Percentiles rank a stretch among this genome's conserved stretches.
phyloP scores from a whole-genome alignment of 2,113 vertebrate species.

The Tretioscincus oriximinensis region DNA sequence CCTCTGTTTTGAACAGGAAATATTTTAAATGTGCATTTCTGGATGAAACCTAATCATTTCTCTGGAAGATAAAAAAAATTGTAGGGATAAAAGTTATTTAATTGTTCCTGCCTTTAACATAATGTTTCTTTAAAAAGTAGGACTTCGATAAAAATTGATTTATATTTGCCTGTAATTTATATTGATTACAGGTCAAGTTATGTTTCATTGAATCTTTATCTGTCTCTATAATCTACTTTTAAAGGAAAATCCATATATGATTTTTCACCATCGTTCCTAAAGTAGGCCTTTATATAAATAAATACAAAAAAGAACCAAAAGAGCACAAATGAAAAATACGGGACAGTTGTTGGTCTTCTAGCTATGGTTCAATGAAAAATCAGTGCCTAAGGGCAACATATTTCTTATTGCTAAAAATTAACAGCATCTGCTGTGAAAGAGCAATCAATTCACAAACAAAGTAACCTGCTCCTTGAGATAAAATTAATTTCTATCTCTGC shows the following conservation, averaged over 20 bases:
- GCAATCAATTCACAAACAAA: background rate
- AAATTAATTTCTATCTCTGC: background rate
- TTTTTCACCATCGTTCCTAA: background rate
- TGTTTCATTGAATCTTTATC: too few species aligned
- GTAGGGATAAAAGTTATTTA: too few species aligned
- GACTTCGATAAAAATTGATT: too few species aligned
- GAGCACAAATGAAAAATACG: background rate
- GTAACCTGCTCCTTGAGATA: background rate
- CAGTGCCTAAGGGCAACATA: background rate
- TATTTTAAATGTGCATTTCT: too few species aligned
- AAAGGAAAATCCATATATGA: background rate
- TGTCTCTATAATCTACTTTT: background rate
- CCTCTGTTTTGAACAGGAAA: too few species aligned
- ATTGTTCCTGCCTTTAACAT: too few species aligned
- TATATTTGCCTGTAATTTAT: too few species aligned
- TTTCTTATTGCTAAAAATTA: background rate
- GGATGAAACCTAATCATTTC: too few species aligned
- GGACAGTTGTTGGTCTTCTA: background rate
- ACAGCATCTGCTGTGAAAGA: background rate
- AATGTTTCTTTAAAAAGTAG: too few species aligned
- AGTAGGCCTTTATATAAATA: background rate
- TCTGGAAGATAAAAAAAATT: too few species aligned
- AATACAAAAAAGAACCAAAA: background rate
- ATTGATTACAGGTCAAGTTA: too few species aligned
- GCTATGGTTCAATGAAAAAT: background rate